A percentile compares a stretch with the other conserved stretches of the same genome.
Evolutionary conservation across 1,140 invertebrate genomes (phyloP).

Genomic region (Eupeodes corollae): DNA sequence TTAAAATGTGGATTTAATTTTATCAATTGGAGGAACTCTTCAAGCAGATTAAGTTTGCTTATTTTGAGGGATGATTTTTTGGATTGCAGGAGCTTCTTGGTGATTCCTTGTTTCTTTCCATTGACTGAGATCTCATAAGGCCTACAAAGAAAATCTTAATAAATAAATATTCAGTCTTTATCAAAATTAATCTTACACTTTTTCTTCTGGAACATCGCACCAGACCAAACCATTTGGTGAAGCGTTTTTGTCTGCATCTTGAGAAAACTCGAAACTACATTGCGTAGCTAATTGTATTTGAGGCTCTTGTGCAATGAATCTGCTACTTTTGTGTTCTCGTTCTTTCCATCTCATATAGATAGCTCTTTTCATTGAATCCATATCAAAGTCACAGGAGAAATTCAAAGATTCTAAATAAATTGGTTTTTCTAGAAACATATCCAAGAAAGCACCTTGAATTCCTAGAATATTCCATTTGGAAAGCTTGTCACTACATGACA

Average conservation of each 20-base stretch:
- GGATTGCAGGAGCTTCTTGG: constrained; percentile 54
- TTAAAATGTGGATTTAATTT: constrained; percentile 21
- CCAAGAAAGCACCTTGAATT: constrained; percentile 67
- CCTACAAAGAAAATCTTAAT: constrained; percentile 37
- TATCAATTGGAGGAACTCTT: constrained; percentile 43
- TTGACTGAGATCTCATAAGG: constrained; percentile 61
- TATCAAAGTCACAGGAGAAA: constrained; percentile 54
- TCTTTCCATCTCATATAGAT: constrained; percentile 41
- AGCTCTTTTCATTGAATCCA: constrained; percentile 54
- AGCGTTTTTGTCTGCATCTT: constrained; percentile 38
- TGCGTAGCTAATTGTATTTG: constrained; percentile 32
- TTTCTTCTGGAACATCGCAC: constrained; percentile 40
- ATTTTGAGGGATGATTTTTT: constrained; percentile 44
- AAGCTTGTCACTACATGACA: constrained; percentile 91
- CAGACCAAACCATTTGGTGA: constrained; percentile 51
- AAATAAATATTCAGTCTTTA: constrained; percentile 2
- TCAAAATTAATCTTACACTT: constrained; percentile 15
- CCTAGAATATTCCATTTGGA: constrained; percentile 78
- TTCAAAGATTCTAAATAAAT: constrained; percentile 61
- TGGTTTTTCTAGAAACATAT: constrained; percentile 51
- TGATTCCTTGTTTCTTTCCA: constrained; percentile 69
- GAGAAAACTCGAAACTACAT: constrained; percentile 38
- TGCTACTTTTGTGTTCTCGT: constrained; percentile 24
- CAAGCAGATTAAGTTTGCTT: constrained; percentile 52
- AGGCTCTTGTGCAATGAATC: constrained; percentile 24